Conservation (phyloP, 2,888 invertebrate genomes). For the Hirtodrosophila alboralis region DNA sequence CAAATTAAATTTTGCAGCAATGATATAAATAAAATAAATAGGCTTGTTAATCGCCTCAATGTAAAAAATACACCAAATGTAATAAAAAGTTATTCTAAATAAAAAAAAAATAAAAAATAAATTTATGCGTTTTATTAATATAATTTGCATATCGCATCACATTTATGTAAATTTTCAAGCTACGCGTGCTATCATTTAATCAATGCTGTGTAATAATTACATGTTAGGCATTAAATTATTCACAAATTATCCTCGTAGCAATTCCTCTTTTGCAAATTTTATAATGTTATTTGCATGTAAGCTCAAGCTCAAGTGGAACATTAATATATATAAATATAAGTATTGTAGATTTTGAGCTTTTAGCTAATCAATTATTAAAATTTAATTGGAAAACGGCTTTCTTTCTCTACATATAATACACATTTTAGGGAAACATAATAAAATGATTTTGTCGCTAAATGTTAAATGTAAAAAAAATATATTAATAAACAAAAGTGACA, state of each 20-base stretch:
- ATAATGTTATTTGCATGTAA: constrained; percentile 46
- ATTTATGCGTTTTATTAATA: constrained; percentile 57
- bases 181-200: constrained; percentile 56
- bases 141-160: constrained; percentile 61
- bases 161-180: constrained; percentile 7
- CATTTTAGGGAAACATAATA: no score
- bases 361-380: no score
- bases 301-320: constrained; percentile 40
- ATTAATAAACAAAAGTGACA: no score
- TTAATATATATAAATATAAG: constrained; percentile 36
- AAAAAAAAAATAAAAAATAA: constrained; percentile 5
- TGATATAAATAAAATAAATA: constrained; percentile 14
- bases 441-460: no score
- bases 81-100: constrained; percentile 6
- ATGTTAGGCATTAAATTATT: constrained; percentile 64
- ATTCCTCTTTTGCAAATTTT: constrained; percentile 62
- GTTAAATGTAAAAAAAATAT: no score
- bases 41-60: constrained; percentile 52
- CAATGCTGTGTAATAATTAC: constrained; percentile 64
- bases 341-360: constrained; percentile 27
- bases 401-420: no score
- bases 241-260: constrained; percentile 9
- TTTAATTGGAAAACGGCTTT: no score
- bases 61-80: constrained; percentile 24
- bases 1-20: constrained; percentile 44